A percentile compares a stretch with the other conserved stretches of the same genome.
These are phyloP conservation scores for Strigops habroptila DNA, from an alignment of 2,113 vertebrate genomes.

Conservation along the genomic window DNA sequence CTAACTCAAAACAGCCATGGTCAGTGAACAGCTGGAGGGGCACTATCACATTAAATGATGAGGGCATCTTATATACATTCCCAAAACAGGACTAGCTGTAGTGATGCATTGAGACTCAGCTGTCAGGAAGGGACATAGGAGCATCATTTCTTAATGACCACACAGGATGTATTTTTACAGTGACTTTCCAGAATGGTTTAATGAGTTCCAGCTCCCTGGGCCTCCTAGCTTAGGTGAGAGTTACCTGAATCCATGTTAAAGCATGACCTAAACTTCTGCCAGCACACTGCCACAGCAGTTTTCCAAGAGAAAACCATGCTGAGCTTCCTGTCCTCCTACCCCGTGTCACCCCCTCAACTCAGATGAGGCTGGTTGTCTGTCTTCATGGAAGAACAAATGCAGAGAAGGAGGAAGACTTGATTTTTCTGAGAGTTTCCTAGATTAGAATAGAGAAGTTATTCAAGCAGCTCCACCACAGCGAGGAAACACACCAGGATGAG, in stretches of 20 bases:
- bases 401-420: neutral
- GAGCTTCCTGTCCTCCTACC: neutral
- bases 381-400: neutral
- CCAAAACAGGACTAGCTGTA: neutral
- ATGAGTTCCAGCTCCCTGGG: neutral
- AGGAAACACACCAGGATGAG: neutral
- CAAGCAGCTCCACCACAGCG: neutral
- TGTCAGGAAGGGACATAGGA: neutral
- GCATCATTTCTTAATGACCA: neutral
- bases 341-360: neutral
- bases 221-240: neutral
- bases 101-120: fast-evolving
- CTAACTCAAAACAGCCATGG: neutral
- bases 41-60: neutral
- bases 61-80: neutral
- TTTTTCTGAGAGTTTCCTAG: neutral
- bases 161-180: neutral
- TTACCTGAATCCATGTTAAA: neutral
- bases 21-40: neutral
- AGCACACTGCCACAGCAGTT: neutral
- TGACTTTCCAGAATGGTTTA: neutral
- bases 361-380: neutral
- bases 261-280: neutral
- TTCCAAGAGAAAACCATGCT: neutral
- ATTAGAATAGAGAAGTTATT: neutral